Conservation (phyloP, 2,888 invertebrate species). For the Tortricodes alternella region DNA sequence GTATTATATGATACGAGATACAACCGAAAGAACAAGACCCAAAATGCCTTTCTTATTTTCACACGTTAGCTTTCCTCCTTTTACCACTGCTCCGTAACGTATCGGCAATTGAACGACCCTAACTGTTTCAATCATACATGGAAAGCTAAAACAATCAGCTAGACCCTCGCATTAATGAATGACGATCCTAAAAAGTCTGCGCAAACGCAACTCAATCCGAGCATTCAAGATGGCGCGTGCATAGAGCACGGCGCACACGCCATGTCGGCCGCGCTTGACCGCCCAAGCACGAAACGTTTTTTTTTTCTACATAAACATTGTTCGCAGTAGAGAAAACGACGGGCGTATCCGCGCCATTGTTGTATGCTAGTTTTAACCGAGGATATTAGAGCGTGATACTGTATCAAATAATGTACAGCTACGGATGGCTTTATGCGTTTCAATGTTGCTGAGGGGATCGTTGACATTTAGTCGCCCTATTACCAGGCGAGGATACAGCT, state of each 20-base stretch:
- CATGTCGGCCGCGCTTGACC: constrained; percentile 73
- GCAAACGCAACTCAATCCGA: constrained; percentile 74
- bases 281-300: constrained; percentile 69
- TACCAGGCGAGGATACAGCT: too few species aligned
- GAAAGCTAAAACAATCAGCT: too few species aligned
- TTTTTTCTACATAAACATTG: constrained; percentile 80
- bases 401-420: constrained; percentile 61
- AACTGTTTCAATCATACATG: too few species aligned
- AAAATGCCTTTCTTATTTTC: too few species aligned
- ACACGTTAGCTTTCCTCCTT: too few species aligned
- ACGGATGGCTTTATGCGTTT: constrained; percentile 36
- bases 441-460: neutral
- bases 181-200: constrained; percentile 37
- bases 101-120: too few species aligned
- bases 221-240: constrained; percentile 72
- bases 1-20: too few species aligned
- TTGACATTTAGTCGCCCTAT: neutral
- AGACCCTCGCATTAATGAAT: constrained; percentile 31
- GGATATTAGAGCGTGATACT: constrained; percentile 79
- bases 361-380: constrained; percentile 66
- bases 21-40: too few species aligned
- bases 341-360: constrained; percentile 78
- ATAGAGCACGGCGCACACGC: constrained; percentile 74
- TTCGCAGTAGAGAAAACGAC: constrained; percentile 80
- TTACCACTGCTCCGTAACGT: neutral